phyloP scores from a whole-genome alignment of 2,888 invertebrate genomes.

The Harpalus rubripes region DNA sequence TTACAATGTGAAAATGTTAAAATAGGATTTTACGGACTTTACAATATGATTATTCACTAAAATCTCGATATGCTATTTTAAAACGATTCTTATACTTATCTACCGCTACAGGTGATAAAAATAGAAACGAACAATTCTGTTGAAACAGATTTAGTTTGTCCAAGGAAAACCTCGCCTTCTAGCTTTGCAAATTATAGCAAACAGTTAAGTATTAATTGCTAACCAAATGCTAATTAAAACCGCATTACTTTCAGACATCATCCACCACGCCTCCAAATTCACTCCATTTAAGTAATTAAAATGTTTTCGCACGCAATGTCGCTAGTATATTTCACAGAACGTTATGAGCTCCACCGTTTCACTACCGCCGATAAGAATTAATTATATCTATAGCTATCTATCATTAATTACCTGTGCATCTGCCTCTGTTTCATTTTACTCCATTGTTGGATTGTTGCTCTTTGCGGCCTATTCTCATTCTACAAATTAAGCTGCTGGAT shows the following conservation, averaged over 20 bases:
- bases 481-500: not conserved
- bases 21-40: no score
- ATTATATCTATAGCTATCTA: slow-evolving; percentile 57
- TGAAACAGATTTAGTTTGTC: no score
- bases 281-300: slow-evolving; percentile 62
- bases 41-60: no score
- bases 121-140: no score
- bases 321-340: slow-evolving; percentile 44
- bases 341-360: slow-evolving; percentile 45
- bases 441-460: slow-evolving; percentile 16
- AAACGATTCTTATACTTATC: no score
- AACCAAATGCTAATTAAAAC: slow-evolving; percentile 60
- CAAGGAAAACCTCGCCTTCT: not conserved
- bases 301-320: slow-evolving; percentile 59
- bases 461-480: slow-evolving; percentile 20
- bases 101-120: no score
- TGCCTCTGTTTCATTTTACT: slow-evolving; percentile 42
- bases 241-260: slow-evolving; percentile 62
- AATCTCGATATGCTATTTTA: no score
- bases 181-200: slow-evolving; percentile 13
- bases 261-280: slow-evolving; percentile 53
- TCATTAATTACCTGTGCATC: slow-evolving; percentile 59
- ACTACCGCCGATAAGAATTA: slow-evolving; percentile 58
- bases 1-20: no score
- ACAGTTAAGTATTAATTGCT: slow-evolving; percentile 50